Evolutionary conservation across 1,140 invertebrate species (phyloP), one percentile per base, ranked within the genome.

Genomic region (Tachypleus tridentatus): DNA sequence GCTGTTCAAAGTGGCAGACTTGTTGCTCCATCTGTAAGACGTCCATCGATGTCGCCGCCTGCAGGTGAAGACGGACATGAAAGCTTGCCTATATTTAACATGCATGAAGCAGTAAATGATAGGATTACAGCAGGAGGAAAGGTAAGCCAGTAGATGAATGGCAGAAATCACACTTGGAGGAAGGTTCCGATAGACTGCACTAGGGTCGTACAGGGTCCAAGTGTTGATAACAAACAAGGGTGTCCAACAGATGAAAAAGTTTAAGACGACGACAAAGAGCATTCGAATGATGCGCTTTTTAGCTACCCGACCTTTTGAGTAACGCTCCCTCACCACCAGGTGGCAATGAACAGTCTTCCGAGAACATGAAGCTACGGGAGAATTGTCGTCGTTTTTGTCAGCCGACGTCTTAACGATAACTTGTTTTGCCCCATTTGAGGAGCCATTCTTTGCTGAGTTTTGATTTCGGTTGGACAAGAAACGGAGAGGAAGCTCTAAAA

Each of bases 31-130:
- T 3, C 60, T n/a, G 52, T 58, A 65, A 51, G 53, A 11, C 29
- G 29, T 29, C 64, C 64, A 66, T 59, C 64, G 49, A 50, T 52
- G 62, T 9, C 59, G 58, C 11, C 49, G 60, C 52, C 57, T 63
- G 53, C 65, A 67, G 47, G 60, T 52, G 5, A 63, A 58, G 6
- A 60, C 62, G 9, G 65, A 61, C 52, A 67, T 10, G 49, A 67
- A 67, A 6, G 60, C 61, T 63, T 63, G 57, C 5, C 81, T 69
- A 70, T 82, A 82, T 59, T 78, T 79, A 51, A 73, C 74, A 71
- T 81, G 80, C 77, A 82, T 77, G 72, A 82, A 82, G 64, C 79
- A 81, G 70, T 82, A 81, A 0, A 80, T 82, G 64, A 82, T 78
- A 7, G 80, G 81, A 69, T 82, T 82, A 61, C 79, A 77, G 70